A percentile compares a stretch with the other conserved stretches of the same genome.
Conservation (phyloP, 1,140 invertebrate genomes). For the Apis dorsata region DNA sequence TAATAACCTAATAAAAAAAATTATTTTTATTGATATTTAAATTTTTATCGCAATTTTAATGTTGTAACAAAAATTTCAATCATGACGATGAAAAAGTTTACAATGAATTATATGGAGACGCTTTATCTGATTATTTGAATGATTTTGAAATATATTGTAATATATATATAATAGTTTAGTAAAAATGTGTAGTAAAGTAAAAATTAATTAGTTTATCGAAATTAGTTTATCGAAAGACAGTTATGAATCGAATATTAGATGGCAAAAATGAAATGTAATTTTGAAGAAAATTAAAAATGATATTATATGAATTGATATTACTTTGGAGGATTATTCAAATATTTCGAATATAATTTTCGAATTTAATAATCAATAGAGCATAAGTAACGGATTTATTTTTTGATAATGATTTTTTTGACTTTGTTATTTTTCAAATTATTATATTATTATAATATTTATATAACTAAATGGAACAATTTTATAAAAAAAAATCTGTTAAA, state of each 20-base stretch:
- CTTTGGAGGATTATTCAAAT: neutral
- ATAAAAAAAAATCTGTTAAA: too few species aligned
- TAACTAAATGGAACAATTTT: too few species aligned
- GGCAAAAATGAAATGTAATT: neutral
- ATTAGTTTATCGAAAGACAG: too few species aligned
- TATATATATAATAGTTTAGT: neutral
- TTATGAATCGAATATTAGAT: neutral
- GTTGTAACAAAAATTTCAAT: neutral
- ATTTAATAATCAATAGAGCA: neutral
- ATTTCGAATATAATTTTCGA: neutral
- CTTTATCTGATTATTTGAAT: neutral
- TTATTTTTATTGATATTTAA: too few species aligned
- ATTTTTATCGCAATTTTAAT: too few species aligned
- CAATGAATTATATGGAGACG: neutral
- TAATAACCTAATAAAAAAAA: too few species aligned
- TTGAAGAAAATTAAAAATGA: neutral
- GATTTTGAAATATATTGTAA: neutral
- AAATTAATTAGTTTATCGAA: neutral
- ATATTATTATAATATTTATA: too few species aligned
- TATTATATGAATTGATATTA: neutral
- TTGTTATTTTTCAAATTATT: too few species aligned
- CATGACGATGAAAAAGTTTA: neutral
- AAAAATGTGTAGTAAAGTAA: too few species aligned
- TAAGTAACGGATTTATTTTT: neutral
- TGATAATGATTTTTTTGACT: neutral